These are phyloP conservation scores for Gobio occitaniae DNA, from an alignment of 2,797 vertebrate species.

Conservation along the genomic window DNA sequence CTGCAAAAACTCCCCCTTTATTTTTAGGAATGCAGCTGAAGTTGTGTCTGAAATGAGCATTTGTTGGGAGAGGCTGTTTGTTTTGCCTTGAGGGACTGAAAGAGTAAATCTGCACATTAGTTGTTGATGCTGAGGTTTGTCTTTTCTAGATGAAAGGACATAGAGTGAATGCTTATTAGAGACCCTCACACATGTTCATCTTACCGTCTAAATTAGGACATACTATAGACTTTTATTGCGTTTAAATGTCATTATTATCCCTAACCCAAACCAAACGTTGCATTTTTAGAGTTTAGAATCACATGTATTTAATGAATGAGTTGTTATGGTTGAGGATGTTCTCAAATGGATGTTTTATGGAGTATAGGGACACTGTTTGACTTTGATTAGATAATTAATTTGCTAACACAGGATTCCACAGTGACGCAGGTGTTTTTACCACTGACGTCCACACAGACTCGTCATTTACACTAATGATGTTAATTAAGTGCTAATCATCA, in stretches of 20 bases:
- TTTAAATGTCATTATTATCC: background rate
- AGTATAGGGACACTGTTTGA: background rate
- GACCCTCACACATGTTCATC: background rate
- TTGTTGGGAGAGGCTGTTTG: background rate
- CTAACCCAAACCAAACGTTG: background rate
- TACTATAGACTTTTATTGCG: background rate
- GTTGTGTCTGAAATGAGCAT: background rate
- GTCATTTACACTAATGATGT: background rate
- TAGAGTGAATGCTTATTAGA: slow-evolving; percentile 14
- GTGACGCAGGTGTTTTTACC: slow-evolving; percentile 19
- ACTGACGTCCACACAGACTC: slow-evolving; percentile 5
- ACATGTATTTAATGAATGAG: background rate
- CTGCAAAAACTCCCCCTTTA: background rate
- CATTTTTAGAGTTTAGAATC: background rate
- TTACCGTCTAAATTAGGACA: background rate
- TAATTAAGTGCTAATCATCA: background rate
- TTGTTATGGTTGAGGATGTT: background rate
- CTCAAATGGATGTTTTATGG: background rate
- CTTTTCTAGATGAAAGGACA: slow-evolving; percentile 3
- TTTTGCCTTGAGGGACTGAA: background rate
- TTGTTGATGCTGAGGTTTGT: background rate
- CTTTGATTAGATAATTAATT: background rate
- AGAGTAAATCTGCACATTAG: slow-evolving; percentile 19
- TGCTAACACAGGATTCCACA: background rate
- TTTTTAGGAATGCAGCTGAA: background rate